Percentiles rank a stretch among this genome's conserved stretches.
These are phyloP conservation scores for Catocala nupta DNA, from an alignment of 2,888 invertebrate genomes.

Conservation along the genomic window DNA sequence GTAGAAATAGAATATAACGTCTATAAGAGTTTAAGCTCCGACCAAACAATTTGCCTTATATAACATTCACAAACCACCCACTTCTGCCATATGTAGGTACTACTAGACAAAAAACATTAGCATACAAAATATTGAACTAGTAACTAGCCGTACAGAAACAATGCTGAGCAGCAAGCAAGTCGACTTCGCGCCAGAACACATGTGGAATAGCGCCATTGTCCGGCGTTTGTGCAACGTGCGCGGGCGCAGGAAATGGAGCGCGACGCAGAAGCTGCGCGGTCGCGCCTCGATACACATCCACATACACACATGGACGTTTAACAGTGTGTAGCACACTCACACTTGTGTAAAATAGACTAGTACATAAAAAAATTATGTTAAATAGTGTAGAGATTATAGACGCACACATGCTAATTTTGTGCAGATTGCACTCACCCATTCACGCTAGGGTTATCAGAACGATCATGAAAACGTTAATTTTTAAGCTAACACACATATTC, in stretches of 20 bases:
- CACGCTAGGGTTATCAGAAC: too few relatives aligned
- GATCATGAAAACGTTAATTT: too few relatives aligned
- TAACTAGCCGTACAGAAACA: constrained; percentile 26
- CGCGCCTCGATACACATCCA: constrained; percentile 38
- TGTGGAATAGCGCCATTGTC: constrained; percentile 49
- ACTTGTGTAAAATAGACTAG: neutral
- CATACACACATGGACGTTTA: constrained; percentile 4
- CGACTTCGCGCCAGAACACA: constrained; percentile 38
- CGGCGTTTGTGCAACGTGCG: constrained; percentile 56
- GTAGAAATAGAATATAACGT: too few relatives aligned
- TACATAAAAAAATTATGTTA: neutral
- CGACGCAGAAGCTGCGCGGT: constrained; percentile 65
- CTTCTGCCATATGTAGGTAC: too few relatives aligned
- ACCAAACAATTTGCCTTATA: too few relatives aligned
- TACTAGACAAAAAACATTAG: neutral
- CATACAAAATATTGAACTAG: constrained; percentile 10
- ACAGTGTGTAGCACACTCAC: neutral
- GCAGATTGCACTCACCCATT: neutral
- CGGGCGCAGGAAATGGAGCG: constrained; percentile 69
- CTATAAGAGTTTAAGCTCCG: too few relatives aligned
- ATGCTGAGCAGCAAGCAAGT: constrained; percentile 33
- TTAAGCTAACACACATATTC: too few relatives aligned
- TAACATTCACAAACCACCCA: too few relatives aligned
- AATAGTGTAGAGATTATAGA: neutral
- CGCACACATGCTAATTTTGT: neutral